Evolutionary conservation across 2,797 vertebrate species (phyloP).

Genomic region (Megalops cyprinoides): DNA sequence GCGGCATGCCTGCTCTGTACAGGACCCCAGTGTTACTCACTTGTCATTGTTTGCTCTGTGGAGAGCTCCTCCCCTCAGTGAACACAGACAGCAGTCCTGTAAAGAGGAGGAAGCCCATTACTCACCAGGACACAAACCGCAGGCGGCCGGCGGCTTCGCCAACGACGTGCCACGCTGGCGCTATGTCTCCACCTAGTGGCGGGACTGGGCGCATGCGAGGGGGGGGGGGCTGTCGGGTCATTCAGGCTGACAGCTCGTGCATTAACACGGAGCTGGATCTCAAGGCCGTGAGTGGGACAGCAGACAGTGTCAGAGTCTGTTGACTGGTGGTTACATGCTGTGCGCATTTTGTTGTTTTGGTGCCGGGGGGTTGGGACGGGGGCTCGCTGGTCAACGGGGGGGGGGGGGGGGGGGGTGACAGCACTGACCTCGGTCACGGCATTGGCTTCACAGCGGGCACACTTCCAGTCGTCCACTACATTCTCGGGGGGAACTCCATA

Average conservation of each 20-base stretch:
- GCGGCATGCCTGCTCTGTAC: neutral
- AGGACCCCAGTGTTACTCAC: constrained; percentile 67
- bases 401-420: neutral
- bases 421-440: constrained; percentile 86
- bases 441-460: constrained; percentile 88
- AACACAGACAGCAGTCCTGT: constrained; percentile 95
- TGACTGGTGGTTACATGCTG: too few relatives aligned
- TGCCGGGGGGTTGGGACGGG: too few relatives aligned
- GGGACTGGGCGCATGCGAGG: neutral
- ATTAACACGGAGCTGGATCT: too few relatives aligned
- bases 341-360: too few relatives aligned
- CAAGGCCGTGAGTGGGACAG: too few relatives aligned
- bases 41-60: constrained; percentile 95
- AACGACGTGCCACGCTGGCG: neutral
- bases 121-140: neutral
- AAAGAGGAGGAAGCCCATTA: constrained; percentile 15
- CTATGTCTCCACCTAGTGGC: constrained; percentile 14
- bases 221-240: too few relatives aligned
- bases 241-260: too few relatives aligned
- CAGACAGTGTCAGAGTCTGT: too few relatives aligned
- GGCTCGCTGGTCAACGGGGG: neutral
- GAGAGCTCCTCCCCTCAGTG: constrained; percentile 90
- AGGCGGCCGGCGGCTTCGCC: constrained; percentile 8
- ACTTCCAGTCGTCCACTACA: constrained; percentile 85
- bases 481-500: constrained; percentile 87